Base-by-base conservation (phyloP, 2,797 vertebrate genomes). In the Neomorphus geoffroyi region DNA sequence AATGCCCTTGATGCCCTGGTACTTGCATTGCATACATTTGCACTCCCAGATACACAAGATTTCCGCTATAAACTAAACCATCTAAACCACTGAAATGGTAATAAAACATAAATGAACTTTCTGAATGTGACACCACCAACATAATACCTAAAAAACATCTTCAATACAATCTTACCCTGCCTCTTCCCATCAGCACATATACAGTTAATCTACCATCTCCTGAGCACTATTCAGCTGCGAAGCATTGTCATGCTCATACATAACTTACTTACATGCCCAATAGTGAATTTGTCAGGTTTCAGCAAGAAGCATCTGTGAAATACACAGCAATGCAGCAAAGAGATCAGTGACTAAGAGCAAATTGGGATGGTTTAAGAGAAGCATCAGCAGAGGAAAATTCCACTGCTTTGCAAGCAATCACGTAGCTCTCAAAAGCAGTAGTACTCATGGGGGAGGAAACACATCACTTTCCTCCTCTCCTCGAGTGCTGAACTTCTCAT, bases 361-460 rank as follows among this genome's bases (percentile, higher is more conserved):
- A 95, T 6, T 28, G 57, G 81, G 88, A 74, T 91, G 90, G 86
- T 80, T 94, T 96, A 93, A 88, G 41, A 90, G 86, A 97, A 95
- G 37, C 81, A 93, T 85, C 90, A 82, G 77, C 58, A 87, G 82
- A 96, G 96, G 96, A 98, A 98, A 98, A 97, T 96, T 96, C 95
- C 96, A 97, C 50, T 88, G 90, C 80, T 89, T 92, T 83, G 58
- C 86, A 80, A 94, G 75, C 65, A 46, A 69, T 64, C 93, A 81
- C 7, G 41, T 46, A 88, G 84, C 86, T 88, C 71, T 85, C 75
- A n/a, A 27, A 57, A 91, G 80, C 80, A 93, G 23, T 30, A 71
- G 60, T 74, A 95, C 60, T 69, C 64, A 62, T 80, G 4, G 5
- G 22, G 69, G 67, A 96, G 88, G 46, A 92, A 85, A 79, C 1